Conservation (phyloP, 2,113 vertebrate genomes). For the Charina bottae region DNA sequence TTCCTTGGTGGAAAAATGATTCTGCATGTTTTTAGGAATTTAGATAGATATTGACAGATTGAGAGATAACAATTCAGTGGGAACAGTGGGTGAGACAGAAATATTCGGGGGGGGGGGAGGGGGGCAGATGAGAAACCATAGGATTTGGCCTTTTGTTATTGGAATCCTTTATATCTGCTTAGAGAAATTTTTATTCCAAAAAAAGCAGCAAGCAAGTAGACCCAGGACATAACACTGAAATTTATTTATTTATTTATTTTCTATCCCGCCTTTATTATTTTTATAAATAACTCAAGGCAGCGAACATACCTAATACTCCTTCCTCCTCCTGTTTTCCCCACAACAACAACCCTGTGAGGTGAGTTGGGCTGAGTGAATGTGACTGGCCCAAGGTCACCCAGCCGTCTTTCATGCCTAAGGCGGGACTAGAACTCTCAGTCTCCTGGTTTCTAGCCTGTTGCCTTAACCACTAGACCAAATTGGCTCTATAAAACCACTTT, state of each 20-base stretch:
- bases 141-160: not conserved
- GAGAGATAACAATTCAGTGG: conserved; percentile 32
- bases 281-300: no score
- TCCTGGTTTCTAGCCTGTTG: no score
- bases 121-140: not conserved
- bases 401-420: no score
- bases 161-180: not conserved
- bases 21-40: conserved; percentile 30
- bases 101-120: not conserved
- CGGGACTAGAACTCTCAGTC: no score
- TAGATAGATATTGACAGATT: conserved; percentile 10
- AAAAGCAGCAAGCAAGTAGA: conserved; percentile 18
- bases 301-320: no score
- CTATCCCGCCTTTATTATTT: no score
- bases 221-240: conserved; percentile 37
- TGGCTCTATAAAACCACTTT: not conserved
- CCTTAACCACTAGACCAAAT: no score
- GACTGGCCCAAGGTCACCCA: no score
- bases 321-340: no score
- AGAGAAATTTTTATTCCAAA: conserved; percentile 10
- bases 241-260: no score
- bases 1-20: conserved; percentile 25
- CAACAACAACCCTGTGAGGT: no score
- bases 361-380: no score
- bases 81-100: conserved; percentile 30